Evolutionary conservation across 2,113 vertebrate genomes (phyloP).

Genomic region (Hepsetus odoe): DNA sequence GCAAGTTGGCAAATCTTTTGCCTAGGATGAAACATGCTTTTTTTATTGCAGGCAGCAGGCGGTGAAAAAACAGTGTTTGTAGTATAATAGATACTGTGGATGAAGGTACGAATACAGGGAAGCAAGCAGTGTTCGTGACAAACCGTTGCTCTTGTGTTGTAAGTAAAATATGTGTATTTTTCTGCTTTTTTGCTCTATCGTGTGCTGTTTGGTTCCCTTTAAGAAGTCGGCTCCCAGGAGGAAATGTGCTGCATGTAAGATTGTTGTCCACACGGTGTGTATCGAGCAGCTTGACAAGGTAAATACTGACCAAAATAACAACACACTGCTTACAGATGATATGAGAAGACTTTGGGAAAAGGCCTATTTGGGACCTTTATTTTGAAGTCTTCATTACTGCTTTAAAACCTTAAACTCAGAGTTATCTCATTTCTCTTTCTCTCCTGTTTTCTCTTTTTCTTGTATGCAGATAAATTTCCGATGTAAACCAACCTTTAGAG

Average conservation of each 20-base stretch:
- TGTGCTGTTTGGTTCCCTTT: slow-evolving; percentile 62
- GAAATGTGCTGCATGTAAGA: slow-evolving; percentile 96
- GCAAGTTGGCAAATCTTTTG: slow-evolving; percentile 20
- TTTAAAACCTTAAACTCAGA: background rate
- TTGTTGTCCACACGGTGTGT: slow-evolving; percentile 92
- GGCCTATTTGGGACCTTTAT: too few species aligned
- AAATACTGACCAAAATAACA: background rate
- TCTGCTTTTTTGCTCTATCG: slow-evolving; percentile 48
- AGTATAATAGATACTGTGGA: slow-evolving; percentile 5
- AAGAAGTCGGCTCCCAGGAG: slow-evolving; percentile 95
- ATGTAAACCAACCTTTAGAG: slow-evolving; percentile 97
- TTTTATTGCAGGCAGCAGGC: slow-evolving; percentile 1
- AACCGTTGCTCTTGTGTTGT: background rate
- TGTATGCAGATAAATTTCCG: slow-evolving; percentile 92
- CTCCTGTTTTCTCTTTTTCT: slow-evolving; percentile 39
- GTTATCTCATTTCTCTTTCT: background rate
- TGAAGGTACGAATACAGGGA: background rate
- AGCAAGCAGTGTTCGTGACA: background rate
- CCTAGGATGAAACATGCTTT: slow-evolving; percentile 28
- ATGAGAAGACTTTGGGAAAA: too few species aligned
- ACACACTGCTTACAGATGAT: background rate
- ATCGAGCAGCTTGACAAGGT: slow-evolving; percentile 97
- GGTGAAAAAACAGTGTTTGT: slow-evolving; percentile 19
- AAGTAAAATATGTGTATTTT: slow-evolving; percentile 15
- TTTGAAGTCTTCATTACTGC: too few species aligned